Evolutionary conservation across 2,888 invertebrate species (phyloP), one percentile per base, ranked within the genome.

Genomic region (Eilema sororculum): DNA sequence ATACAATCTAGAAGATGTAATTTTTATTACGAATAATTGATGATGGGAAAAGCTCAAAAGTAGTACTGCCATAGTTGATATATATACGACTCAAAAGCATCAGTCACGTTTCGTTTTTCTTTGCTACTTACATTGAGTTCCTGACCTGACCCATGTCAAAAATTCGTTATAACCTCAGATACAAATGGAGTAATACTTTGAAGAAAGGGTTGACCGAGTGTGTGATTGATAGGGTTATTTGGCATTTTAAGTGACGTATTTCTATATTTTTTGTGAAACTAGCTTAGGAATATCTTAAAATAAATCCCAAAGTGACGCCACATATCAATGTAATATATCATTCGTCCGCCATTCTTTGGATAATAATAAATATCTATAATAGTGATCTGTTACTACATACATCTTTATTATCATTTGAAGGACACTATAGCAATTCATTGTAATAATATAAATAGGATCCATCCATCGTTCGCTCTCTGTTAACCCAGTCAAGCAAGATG

Each of bases 141-240:
- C 64, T 52, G n/a, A 64, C 46, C 64, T 52, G n/a, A 64, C 64
- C 52, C 52, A 20, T 52, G 28, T 56, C 68, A 64, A 28, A 52
- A 64, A 28, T 30, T 28, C 46, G 10, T 52, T 52, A 46, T 20
- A 52, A 52, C 52, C 52, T 52, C 28, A 52, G 46, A 28, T 46
- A 52, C 16, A n/a, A 52, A 64, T 46, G n/a, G 10, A 46, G n/a
- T 20, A 63, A 28, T 63, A 64, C 28, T n/a, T 46, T 63, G n/a
- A 52, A 64, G 46, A 64, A 52, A 58, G 28, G 52, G 64, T 28
- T 52, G 5, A n/a, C 20, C 6, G 6, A 46, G 28, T 63, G 20
- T 63, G 25, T 64, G 28, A 28, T 28, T 28, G 13, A 64, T 28
- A 20, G 16, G 57, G 57, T 57, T 58, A 58, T 58, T 24, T 58